Base-by-base conservation (phyloP, 1,140 invertebrate species). In the Cydia pomonella region DNA sequence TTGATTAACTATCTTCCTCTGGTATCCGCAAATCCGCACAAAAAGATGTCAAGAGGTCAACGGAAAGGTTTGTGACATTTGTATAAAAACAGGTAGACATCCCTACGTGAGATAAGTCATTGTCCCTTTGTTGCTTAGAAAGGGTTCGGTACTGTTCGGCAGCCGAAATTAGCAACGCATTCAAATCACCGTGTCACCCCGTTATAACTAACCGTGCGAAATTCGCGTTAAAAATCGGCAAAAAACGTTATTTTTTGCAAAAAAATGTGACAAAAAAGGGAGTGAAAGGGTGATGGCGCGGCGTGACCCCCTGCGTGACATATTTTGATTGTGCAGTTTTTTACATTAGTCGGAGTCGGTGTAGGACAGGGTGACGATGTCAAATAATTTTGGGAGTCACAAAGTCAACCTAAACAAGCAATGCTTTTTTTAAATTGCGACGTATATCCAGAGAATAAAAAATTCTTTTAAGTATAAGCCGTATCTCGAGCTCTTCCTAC, bases 151-250 rank as follows among this genome's bases (percentile, higher is more conserved):
- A 84, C 85, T 84, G 87, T 84, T 75, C 78, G 62, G 77, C 77
- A 86, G 85, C 84, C 87, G 80, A 91, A 92, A 92, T 92, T 91
- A 92, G 84, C 74, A 80, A 77, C 75, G 76, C 86, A 92, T 92
- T 91, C 88, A 92, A 89, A 88, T 87, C 78, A 76, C 72, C 74
- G 75, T 85, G 84, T 83, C 87, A 88, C 77, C 74, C 72, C 76
- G 80, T 83, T 79, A 77, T 84, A 89, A 90, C 84, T 76, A 86
- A 92, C 89, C 91, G 91, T 92, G 91, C 88, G 91, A 92, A 92
- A 91, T 92, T 87, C 63, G 90, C 85, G 33, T 41, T 76, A 81
- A 87, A 86, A 80, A 80, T 75, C 21, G 25, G 62, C 66, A 38
- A 50, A 76, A 74, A 77, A 47, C 38, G 25, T 66, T 33, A 33